A percentile compares a stretch with the other conserved stretches of the same genome.
Evolutionary conservation across 1,140 invertebrate species (phyloP).

Genomic region (Heliconius melpomene): DNA sequence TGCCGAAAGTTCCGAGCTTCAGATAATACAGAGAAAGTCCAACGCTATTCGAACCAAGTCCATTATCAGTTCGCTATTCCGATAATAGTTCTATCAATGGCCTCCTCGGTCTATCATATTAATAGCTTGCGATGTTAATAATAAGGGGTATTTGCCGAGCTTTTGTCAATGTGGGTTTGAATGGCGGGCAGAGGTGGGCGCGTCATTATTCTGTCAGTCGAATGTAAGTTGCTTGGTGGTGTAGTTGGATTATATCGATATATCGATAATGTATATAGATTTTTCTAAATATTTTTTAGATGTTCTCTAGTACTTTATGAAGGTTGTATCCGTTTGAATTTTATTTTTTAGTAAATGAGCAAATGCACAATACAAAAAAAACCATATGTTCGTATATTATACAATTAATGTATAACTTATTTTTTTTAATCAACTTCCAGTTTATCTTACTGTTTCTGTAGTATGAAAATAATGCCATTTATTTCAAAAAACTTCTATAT

Average conservation of each 20-base stretch:
- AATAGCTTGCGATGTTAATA: slow-evolving; percentile 67
- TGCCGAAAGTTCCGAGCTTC: slow-evolving; percentile 13
- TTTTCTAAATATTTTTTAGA: neutral
- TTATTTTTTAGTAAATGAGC: too few relatives aligned
- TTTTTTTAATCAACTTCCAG: too few relatives aligned
- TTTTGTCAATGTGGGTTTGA: slow-evolving; percentile 70
- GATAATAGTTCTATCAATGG: slow-evolving; percentile 53
- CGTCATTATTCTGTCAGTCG: slow-evolving; percentile 64
- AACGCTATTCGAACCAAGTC: slow-evolving; percentile 23
- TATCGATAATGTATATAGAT: neutral
- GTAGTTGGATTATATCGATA: slow-evolving; percentile 42
- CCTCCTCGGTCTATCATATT: slow-evolving; percentile 57
- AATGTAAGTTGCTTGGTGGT: slow-evolving; percentile 53
- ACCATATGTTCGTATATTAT: too few relatives aligned
- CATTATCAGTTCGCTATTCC: slow-evolving; percentile 32
- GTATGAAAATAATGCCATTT: too few relatives aligned
- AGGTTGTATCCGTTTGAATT: too few relatives aligned
- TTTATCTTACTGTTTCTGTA: too few relatives aligned
- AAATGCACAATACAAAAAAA: too few relatives aligned
- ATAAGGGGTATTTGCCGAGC: slow-evolving; percentile 71
- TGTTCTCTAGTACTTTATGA: neutral
- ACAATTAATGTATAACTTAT: too few relatives aligned
- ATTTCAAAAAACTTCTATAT: too few relatives aligned
- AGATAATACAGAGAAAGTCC: slow-evolving; percentile 11
- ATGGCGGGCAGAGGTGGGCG: slow-evolving; percentile 66